Percentiles rank a stretch among this genome's conserved stretches.
phyloP scores from a whole-genome alignment of 2,888 invertebrate genomes.

The Ochropacha duplaris region DNA sequence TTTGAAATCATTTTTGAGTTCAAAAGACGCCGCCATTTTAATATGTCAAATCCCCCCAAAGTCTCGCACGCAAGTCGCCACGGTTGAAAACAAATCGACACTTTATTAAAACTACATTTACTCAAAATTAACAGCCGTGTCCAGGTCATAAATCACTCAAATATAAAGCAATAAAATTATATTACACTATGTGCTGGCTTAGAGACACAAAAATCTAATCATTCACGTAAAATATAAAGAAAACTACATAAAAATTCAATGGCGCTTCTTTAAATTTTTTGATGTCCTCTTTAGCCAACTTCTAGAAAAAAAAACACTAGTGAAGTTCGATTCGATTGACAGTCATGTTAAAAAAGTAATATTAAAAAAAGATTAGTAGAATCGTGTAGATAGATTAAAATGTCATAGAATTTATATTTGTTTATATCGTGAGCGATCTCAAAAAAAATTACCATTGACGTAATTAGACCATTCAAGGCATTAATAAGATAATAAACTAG shows the following conservation, averaged over 20 bases:
- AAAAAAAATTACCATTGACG: too few species aligned
- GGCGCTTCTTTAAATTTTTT: conserved; percentile 81
- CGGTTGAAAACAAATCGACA: conserved; percentile 77
- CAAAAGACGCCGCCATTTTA: conserved; percentile 83
- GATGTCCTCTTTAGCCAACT: conserved; percentile 58
- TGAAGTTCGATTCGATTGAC: conserved; percentile 9
- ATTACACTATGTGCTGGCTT: conserved; percentile 19
- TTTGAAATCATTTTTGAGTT: conserved; percentile 58
- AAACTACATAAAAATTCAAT: conserved; percentile 53
- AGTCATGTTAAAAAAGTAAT: too few species aligned
- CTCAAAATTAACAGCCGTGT: conserved; percentile 20
- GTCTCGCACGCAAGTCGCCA: conserved; percentile 56
- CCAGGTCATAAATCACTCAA: conserved; percentile 15
- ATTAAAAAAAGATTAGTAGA: too few species aligned
- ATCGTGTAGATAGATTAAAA: too few species aligned
- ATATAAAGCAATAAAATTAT: conserved; percentile 12
- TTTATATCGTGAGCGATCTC: too few species aligned
- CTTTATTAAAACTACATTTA: conserved; percentile 21
- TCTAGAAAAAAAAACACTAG: conserved; percentile 28
- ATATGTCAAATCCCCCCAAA: conserved; percentile 66
- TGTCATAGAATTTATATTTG: too few species aligned
- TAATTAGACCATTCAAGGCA: too few species aligned
- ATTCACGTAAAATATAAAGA: conserved; percentile 33
- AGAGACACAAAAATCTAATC: conserved; percentile 16
- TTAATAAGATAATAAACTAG: too few species aligned